Evolutionary conservation across 2,888 invertebrate species (phyloP), one percentile per base, ranked within the genome.

Genomic region (Eupithecia inturbata): DNA sequence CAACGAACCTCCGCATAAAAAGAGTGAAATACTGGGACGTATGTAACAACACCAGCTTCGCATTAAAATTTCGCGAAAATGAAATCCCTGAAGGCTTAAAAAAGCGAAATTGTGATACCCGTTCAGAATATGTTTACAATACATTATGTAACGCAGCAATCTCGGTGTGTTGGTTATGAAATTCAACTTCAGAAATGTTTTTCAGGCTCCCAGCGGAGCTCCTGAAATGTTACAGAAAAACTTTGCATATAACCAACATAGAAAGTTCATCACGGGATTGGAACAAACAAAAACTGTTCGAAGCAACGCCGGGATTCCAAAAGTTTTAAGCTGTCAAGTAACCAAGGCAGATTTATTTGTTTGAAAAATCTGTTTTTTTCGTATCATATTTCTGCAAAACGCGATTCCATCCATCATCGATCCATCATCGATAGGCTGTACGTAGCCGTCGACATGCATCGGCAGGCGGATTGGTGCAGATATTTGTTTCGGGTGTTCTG

Each of bases 161-260:
- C 26, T 57, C 4, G 22, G 22, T 57, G 4, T 26, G 57, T 26
- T 22, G 57, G 57, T 57, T 26, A 26, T 14, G 57, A 57, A 57
- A 53, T 53, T 53, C 53, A 57, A 14, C 57, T 26, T 26, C 57
- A 57, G 57, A 26, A 57, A 14, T 26, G 26, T 57, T 57, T 57
- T 57, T 26, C 12, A 26, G 26, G 57, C 26, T 57, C 57, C 57
- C 57, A 26, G 22, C 12, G 57, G 57, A 57, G 26, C 26, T 26
- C 4, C 26, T 1, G 53, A n/a, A 53, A 53, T 26, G 3, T 57
- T 57, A 14, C 57, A 14, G 57, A 57, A 26, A 53, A 26, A 26
- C 57, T 57, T 57, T 57, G 57, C 22, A 57, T 14, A 57, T 57
- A 57, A 26, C 57, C 57, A 26, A 57, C 57, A 22, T 57, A 57